Evolutionary conservation across 2,888 invertebrate genomes (phyloP).

Genomic region (Atrina japonica): DNA sequence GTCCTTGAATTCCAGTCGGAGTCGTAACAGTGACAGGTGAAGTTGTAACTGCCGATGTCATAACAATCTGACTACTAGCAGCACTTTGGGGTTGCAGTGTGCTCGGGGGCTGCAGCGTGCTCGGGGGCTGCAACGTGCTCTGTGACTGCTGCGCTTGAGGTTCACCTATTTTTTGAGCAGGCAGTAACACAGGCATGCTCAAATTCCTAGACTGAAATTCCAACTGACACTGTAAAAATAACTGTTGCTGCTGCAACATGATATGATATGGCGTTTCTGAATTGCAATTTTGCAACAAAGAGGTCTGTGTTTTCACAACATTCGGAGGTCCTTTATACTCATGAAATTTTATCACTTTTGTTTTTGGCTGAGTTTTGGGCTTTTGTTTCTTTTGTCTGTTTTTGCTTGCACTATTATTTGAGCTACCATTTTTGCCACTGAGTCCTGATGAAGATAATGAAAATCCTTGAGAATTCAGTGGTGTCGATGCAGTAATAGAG

Average conservation of each 20-base stretch:
- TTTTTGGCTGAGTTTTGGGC: slow-evolving; percentile 90
- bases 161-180: slow-evolving; percentile 50
- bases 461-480: slow-evolving; percentile 18
- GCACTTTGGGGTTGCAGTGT: slow-evolving; percentile 38
- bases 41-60: slow-evolving; percentile 56
- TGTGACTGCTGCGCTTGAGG: slow-evolving; percentile 37
- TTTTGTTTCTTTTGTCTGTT: slow-evolving; percentile 87
- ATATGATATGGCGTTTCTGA: slow-evolving; percentile 72
- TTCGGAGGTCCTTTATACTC: slow-evolving; percentile 92
- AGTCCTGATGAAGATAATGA: slow-evolving; percentile 13
- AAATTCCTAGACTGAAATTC: slow-evolving; percentile 88
- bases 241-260: slow-evolving; percentile 93
- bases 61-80: slow-evolving; percentile 37
- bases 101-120: slow-evolving; percentile 12
- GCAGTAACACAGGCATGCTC: slow-evolving; percentile 55
- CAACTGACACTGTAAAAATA: slow-evolving; percentile 92
- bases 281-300: slow-evolving; percentile 20
- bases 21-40: slow-evolving; percentile 53
- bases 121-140: too few relatives aligned
- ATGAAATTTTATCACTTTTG: slow-evolving; percentile 96
- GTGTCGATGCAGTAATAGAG: slow-evolving; percentile 47
- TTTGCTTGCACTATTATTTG: slow-evolving; percentile 56
- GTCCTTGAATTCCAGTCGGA: slow-evolving; percentile 43
- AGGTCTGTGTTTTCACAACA: slow-evolving; percentile 85
- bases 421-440: slow-evolving; percentile 44